Evolutionary conservation across 2,888 invertebrate genomes (phyloP).

Genomic region (Megamerina dolium): DNA sequence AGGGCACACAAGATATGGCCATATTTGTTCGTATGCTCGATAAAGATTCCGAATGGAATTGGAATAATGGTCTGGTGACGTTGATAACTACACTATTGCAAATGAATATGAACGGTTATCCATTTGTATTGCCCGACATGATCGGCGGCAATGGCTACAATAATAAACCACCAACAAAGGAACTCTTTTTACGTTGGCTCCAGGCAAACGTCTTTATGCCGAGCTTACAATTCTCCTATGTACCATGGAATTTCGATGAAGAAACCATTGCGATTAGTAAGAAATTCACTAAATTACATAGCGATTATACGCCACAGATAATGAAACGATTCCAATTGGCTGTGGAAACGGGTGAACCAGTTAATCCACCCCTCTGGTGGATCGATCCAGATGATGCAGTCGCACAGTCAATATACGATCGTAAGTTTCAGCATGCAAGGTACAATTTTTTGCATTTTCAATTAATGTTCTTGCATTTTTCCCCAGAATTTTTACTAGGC

Average conservation of each 20-base stretch:
- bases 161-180: constrained; percentile 52
- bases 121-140: constrained; percentile 74
- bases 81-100: constrained; percentile 57
- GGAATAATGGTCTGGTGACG: constrained; percentile 61
- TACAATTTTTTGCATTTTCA: neutral
- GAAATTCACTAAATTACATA: constrained; percentile 62
- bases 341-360: constrained; percentile 59
- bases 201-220: constrained; percentile 73
- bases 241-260: constrained; percentile 67
- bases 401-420: constrained; percentile 57
- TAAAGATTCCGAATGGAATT: constrained; percentile 62
- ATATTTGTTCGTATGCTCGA: constrained; percentile 70
- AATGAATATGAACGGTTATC: constrained; percentile 51
- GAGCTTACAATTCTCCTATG: constrained; percentile 67
- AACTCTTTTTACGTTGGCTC: constrained; percentile 67
- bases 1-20: constrained; percentile 58
- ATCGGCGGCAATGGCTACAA: constrained; percentile 61
- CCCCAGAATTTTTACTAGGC: constrained; percentile 71
- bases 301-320: constrained; percentile 57
- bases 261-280: constrained; percentile 59
- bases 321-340: constrained; percentile 58
- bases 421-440: constrained; percentile 42
- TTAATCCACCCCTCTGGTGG: constrained; percentile 85
- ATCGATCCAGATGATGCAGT: constrained; percentile 60
- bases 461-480: no score